Percentiles rank a stretch among this genome's conserved stretches.
Evolutionary conservation across 2,797 vertebrate species (phyloP).

Genomic region (Ficedula albicollis): DNA sequence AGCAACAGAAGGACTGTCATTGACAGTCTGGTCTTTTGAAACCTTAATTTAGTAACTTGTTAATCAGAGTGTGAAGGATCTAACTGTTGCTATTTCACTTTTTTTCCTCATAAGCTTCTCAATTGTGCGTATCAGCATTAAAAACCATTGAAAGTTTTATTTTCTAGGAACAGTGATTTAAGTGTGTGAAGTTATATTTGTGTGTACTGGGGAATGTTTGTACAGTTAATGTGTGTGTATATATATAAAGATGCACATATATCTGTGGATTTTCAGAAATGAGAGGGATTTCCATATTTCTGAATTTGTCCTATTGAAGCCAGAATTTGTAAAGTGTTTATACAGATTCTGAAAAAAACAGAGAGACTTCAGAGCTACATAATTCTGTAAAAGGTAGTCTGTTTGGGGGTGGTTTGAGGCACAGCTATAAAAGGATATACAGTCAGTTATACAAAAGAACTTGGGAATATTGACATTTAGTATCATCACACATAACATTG

Average conservation of each 20-base stretch:
- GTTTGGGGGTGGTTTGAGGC: neutral
- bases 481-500: neutral
- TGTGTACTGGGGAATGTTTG: neutral
- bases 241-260: neutral
- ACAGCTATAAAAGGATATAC: neutral
- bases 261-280: neutral
- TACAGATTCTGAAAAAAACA: neutral
- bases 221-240: neutral
- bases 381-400: neutral
- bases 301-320: neutral
- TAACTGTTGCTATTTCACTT: neutral
- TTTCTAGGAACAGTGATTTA: neutral
- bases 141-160: neutral
- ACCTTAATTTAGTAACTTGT: neutral
- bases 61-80: neutral
- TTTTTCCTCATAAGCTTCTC: neutral
- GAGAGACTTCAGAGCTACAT: neutral
- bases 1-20: neutral
- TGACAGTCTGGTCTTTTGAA: neutral
- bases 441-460: neutral
- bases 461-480: neutral
- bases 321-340: neutral
- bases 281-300: neutral
- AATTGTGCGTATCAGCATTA: neutral
- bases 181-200: neutral